Evolutionary conservation across 2,113 vertebrate species (phyloP), one percentile per base, ranked within the genome.

Genomic region (Hyperopisus bebe): DNA sequence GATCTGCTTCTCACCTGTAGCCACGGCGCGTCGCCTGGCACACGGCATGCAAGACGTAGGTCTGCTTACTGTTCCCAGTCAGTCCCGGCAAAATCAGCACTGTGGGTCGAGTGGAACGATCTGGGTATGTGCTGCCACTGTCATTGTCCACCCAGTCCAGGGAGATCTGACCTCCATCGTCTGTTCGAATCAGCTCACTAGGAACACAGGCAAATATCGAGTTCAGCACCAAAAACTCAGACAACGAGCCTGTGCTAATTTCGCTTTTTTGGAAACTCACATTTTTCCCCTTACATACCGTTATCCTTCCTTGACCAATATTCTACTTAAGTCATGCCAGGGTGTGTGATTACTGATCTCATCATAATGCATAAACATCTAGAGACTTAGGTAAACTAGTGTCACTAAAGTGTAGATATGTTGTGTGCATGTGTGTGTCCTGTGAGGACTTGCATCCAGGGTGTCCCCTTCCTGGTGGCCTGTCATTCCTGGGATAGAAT

Each of bases 1-100:
- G 44, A 46, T 24, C 15, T 42, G 39, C 3, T 10, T 35, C 92
- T 93, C 88, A 97, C 97, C 97, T 96, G 92, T 96, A 98, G 8
- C 97, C 97, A 0, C 93, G 94, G 4, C 89, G 89, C 0, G 91
- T 88, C 24, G 96, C 95, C 91, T 96, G 96, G 44, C 21, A 89
- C 31, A 95, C 95, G 0, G 96, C 91, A 35, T 96, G 96, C 62
- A 95, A 92, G 51, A 97, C 94, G 0, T 96, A 98, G 0, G 95
- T 89, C 86, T 96, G 95, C 77, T 91, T 94, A 92, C 97, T 98
- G 90, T 93, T 97, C 42, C 97, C 96, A 0, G 95, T 97, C 90
- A 98, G 94, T 3, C 97, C 97, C 0, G 97, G 97, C 46, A 98
- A 95, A 91, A 97, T 94, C 58, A 97, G 91, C 0, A 97, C 94